A percentile compares a stretch with the other conserved stretches of the same genome.
These are phyloP conservation scores for Emesis furor DNA, from an alignment of 2,888 invertebrate species.

Conservation along the genomic window DNA sequence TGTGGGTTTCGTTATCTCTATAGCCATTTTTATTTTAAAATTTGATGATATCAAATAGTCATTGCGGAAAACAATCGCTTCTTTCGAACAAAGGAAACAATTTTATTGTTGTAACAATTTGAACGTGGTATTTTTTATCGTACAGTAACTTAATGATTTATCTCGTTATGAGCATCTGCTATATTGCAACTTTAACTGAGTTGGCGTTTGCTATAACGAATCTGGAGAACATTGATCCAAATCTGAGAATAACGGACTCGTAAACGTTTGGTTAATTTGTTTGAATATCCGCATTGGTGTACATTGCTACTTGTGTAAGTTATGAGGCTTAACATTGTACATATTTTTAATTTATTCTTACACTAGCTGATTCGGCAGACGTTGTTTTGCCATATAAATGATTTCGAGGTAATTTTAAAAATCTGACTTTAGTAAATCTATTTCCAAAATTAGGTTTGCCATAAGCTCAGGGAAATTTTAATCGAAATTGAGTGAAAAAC, in stretches of 20 bases:
- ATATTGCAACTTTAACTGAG: constrained; percentile 77
- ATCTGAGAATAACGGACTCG: constrained; percentile 84
- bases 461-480: too few species aligned
- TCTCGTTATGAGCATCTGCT: constrained; percentile 80
- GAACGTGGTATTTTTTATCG: constrained; percentile 59
- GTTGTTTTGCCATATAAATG: too few species aligned
- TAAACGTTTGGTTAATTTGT: constrained; percentile 74
- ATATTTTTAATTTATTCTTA: too few species aligned
- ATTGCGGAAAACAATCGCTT: constrained; percentile 20
- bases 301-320: too few species aligned
- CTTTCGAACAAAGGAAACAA: constrained; percentile 47
- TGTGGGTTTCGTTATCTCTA: too few species aligned
- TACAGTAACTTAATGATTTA: constrained; percentile 73
- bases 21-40: neutral
- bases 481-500: too few species aligned
- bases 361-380: too few species aligned
- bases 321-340: too few species aligned
- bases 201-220: constrained; percentile 78
- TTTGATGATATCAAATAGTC: constrained; percentile 17
- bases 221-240: constrained; percentile 83
- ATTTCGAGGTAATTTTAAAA: too few species aligned
- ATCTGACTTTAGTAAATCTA: too few species aligned
- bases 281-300: too few species aligned
- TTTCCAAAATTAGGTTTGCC: too few species aligned
- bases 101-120: constrained; percentile 49